phyloP scores from a whole-genome alignment of 2,888 invertebrate genomes.

The Yponomeuta malinellus region DNA sequence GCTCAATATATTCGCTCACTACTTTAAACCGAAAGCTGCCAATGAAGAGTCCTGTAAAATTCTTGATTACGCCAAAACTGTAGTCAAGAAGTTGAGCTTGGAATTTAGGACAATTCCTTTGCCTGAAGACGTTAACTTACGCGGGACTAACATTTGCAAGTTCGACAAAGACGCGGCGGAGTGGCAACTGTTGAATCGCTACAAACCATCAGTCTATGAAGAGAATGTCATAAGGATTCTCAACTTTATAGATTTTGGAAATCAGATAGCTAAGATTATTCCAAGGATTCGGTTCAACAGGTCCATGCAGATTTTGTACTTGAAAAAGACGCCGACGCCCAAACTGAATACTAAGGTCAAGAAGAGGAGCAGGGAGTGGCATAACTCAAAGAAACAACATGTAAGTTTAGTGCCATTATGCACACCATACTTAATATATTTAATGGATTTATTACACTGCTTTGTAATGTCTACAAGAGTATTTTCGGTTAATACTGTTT shows the following conservation, averaged over 20 bases:
- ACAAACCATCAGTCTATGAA: constrained; percentile 76
- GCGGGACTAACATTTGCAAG: constrained; percentile 81
- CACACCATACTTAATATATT: constrained; percentile 16
- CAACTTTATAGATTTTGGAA: constrained; percentile 88
- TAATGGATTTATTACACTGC: not conserved
- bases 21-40: constrained; percentile 62
- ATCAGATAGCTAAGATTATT: constrained; percentile 79
- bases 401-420: constrained; percentile 34
- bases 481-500: too few species aligned
- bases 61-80: constrained; percentile 45
- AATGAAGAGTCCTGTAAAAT: constrained; percentile 39
- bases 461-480: not conserved
- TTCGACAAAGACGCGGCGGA: constrained; percentile 81
- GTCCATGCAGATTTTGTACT: constrained; percentile 60
- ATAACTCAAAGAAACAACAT: constrained; percentile 50
- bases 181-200: constrained; percentile 78
- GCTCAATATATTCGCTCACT: constrained; percentile 86
- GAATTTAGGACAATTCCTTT: constrained; percentile 80
- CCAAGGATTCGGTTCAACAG: constrained; percentile 81
- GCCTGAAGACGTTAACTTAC: constrained; percentile 84
- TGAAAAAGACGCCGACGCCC: constrained; percentile 48
- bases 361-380: constrained; percentile 63
- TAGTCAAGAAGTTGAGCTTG: constrained; percentile 71
- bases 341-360: constrained; percentile 57
- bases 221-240: constrained; percentile 85